A percentile compares a stretch with the other conserved stretches of the same genome.
phyloP scores from a whole-genome alignment of 2,113 vertebrate species.

The Larimichthys crocea region DNA sequence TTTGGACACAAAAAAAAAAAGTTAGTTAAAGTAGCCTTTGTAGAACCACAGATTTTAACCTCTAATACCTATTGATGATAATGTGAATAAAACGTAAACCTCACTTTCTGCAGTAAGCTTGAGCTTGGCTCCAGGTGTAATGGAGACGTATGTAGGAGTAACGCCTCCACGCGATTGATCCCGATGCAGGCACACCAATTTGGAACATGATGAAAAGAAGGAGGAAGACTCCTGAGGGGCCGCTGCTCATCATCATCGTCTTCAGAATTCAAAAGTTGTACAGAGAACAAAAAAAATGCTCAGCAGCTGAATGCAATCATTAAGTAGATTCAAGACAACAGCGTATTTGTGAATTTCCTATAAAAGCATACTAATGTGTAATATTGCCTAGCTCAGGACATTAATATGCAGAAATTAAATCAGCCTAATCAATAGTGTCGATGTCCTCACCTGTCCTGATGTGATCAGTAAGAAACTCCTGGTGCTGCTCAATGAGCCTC shows the following conservation, averaged over 20 bases:
- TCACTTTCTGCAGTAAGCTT: conserved; percentile 27
- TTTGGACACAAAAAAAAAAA: background rate
- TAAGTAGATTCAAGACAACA: background rate
- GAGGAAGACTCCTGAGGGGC: background rate
- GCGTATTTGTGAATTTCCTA: background rate
- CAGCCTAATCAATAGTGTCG: background rate
- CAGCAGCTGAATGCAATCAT: background rate
- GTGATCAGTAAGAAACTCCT: background rate
- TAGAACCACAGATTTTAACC: background rate
- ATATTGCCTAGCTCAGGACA: too few species aligned
- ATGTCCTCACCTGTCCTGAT: background rate
- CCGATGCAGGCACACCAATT: background rate
- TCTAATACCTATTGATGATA: background rate
- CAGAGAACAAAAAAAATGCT: background rate
- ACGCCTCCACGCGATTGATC: background rate
- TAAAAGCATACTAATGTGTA: too few species aligned
- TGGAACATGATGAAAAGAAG: conserved; percentile 21
- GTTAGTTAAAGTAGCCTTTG: too few species aligned
- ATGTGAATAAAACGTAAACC: background rate
- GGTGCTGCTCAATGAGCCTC: background rate
- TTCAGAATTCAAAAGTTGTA: background rate
- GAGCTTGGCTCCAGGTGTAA: background rate
- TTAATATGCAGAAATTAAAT: too few species aligned
- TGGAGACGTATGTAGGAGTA: fast-evolving
- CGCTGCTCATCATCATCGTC: conserved; percentile 11